These are phyloP conservation scores for Byasa hedistus DNA, from an alignment of 2,888 invertebrate species.

Conservation along the genomic window DNA sequence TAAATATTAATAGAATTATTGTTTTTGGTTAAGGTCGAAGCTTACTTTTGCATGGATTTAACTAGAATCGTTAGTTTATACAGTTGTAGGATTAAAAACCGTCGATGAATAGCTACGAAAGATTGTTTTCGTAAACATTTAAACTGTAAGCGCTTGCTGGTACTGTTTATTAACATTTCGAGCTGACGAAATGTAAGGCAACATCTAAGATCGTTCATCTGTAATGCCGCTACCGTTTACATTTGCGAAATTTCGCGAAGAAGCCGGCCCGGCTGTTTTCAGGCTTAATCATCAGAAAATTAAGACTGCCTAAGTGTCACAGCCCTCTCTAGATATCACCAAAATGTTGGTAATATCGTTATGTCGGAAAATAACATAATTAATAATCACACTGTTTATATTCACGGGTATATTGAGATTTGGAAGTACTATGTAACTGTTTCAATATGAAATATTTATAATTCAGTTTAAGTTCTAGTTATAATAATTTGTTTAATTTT, in stretches of 20 bases:
- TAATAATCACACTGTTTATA: not conserved
- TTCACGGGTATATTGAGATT: not conserved
- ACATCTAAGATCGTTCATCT: constrained; percentile 8
- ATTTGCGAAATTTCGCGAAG: constrained; percentile 6
- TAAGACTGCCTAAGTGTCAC: constrained; percentile 19
- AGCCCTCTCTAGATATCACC: constrained; percentile 17
- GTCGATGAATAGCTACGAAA: not conserved
- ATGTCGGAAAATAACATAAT: constrained; percentile 18
- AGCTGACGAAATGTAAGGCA: constrained; percentile 16
- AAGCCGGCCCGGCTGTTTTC: constrained; percentile 20
- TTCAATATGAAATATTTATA: not conserved
- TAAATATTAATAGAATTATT: too few relatives aligned
- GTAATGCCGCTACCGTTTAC: constrained; percentile 22
- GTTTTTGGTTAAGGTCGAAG: not conserved
- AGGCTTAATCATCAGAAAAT: constrained; percentile 29
- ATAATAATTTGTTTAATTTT: too few relatives aligned
- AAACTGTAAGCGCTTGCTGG: not conserved
- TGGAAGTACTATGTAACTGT: not conserved
- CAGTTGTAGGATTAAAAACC: not conserved
- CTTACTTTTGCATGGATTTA: not conserved
- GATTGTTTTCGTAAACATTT: not conserved
- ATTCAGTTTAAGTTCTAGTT: too few relatives aligned
- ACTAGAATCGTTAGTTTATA: not conserved
- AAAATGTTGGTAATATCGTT: constrained; percentile 6
- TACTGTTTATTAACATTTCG: constrained; percentile 4